Conservation (phyloP, 1,140 invertebrate genomes). For the Lepidurus couesii region DNA sequence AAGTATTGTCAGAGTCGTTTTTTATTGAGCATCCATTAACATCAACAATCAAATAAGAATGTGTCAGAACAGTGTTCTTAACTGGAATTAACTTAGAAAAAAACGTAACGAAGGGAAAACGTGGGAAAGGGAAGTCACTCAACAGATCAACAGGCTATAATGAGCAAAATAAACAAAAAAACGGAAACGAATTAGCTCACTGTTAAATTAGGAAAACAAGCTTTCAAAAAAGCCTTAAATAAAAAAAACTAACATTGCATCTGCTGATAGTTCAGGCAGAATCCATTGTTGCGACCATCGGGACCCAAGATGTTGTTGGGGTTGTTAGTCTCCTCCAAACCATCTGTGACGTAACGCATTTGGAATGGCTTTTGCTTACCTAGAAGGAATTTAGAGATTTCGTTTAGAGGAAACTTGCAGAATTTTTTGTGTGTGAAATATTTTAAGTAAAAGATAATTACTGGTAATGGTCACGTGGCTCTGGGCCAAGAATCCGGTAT, state of each 20-base stretch:
- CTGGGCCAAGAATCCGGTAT: neutral
- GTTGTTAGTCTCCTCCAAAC: constrained; percentile 22
- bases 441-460: constrained; percentile 5
- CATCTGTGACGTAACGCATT: constrained; percentile 17
- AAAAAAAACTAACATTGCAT: constrained; percentile 38
- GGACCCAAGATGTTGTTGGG: constrained; percentile 23
- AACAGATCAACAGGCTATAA: neutral
- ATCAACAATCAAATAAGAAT: neutral
- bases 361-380: constrained; percentile 13
- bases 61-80: neutral
- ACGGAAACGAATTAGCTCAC: neutral
- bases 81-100: neutral
- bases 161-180: neutral
- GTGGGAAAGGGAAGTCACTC: neutral
- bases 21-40: neutral
- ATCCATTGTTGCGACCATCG: constrained; percentile 65
- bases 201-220: neutral
- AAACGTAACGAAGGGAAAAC: neutral
- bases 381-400: neutral
- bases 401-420: too few species aligned
- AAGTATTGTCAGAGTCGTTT: neutral
- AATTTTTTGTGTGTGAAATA: too few species aligned
- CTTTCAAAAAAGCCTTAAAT: neutral
- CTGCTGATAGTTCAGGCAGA: constrained; percentile 62
- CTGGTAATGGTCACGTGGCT: constrained; percentile 10